Percentiles rank a stretch among this genome's conserved stretches.
Evolutionary conservation across 2,797 vertebrate genomes (phyloP).

Genomic region (Molothrus aeneus): DNA sequence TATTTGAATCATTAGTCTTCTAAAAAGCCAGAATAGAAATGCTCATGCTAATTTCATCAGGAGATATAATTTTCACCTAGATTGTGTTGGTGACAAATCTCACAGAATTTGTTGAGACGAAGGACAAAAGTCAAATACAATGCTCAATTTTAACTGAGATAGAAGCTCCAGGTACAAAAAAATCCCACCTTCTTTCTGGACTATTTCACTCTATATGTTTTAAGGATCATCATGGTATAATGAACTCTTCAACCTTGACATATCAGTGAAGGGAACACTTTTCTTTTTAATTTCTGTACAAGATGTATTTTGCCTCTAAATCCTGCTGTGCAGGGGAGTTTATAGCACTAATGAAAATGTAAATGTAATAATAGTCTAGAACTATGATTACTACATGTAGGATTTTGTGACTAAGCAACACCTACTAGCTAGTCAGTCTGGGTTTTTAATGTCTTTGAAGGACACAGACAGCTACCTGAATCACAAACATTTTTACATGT

Average conservation of each 20-base stretch:
- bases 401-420: constrained; percentile 58
- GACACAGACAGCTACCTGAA: constrained; percentile 51
- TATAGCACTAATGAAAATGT: constrained; percentile 23
- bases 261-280: not conserved
- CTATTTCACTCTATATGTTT: not conserved
- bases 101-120: not conserved
- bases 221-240: not conserved
- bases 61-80: not conserved
- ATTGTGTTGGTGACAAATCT: not conserved
- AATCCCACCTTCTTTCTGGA: fast-evolving
- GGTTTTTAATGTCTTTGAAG: constrained; percentile 39
- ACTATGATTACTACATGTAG: not conserved
- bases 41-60: not conserved
- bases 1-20: not conserved
- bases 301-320: not conserved
- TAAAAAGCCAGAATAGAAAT: not conserved
- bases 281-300: not conserved
- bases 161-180: not conserved
- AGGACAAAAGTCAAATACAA: not conserved
- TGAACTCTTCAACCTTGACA: not conserved
- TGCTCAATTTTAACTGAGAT: not conserved
- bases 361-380: constrained; percentile 8
- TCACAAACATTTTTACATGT: not conserved
- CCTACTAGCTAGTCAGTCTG: constrained; percentile 7
- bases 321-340: not conserved